These are phyloP conservation scores for Phymorhynchus buccinoides DNA, from an alignment of 1,140 invertebrate genomes.

Conservation along the genomic window DNA sequence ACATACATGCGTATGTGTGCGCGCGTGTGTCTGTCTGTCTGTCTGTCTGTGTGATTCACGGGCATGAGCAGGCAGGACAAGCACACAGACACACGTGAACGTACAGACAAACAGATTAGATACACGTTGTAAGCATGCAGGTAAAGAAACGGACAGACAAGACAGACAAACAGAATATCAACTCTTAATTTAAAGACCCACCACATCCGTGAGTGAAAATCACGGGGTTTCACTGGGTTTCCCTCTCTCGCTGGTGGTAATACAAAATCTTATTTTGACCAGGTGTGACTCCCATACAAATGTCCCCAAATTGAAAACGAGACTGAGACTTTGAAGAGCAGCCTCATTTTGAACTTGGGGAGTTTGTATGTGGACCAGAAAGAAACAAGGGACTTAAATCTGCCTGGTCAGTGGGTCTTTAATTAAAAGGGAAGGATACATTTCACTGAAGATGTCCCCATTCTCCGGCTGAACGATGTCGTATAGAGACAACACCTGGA, in stretches of 20 bases:
- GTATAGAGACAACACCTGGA: conserved; percentile 93
- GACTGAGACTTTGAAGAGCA: neutral
- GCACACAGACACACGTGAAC: neutral
- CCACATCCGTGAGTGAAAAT: too few species aligned
- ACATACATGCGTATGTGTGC: neutral
- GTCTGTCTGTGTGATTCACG: too few species aligned
- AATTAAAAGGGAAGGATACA: conserved; percentile 94
- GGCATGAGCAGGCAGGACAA: neutral
- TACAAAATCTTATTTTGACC: too few species aligned
- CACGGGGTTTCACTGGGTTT: too few species aligned
- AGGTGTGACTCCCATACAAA: conserved; percentile 24
- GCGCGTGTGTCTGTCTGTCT: too few species aligned
- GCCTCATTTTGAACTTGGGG: too few species aligned
- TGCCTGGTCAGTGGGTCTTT: too few species aligned
- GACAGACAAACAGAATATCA: too few species aligned
- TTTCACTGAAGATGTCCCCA: conserved; percentile 98
- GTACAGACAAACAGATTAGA: neutral
- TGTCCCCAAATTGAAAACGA: conserved; percentile 5
- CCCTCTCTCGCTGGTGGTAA: neutral
- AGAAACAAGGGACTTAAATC: neutral
- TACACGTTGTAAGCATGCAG: neutral
- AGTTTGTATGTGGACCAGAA: too few species aligned
- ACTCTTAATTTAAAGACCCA: too few species aligned
- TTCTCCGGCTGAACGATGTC: conserved; percentile 97
- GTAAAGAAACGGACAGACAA: too few species aligned